Percentiles rank a stretch among this genome's conserved stretches.
These are phyloP conservation scores for Cactoblastis cactorum DNA, from an alignment of 2,888 invertebrate genomes.

Conservation along the genomic window DNA sequence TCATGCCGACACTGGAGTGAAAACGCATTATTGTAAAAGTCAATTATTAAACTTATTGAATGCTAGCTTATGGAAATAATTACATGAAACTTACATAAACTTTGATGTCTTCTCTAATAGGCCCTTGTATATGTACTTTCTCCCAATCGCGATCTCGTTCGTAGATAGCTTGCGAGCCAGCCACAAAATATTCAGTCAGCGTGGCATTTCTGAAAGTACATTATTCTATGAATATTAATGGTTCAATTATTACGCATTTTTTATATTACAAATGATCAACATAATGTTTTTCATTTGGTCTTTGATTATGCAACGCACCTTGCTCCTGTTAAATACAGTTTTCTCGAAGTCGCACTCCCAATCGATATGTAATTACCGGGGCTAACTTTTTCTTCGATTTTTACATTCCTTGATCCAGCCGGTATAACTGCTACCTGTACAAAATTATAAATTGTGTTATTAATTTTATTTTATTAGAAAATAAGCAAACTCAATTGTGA, in stretches of 20 bases:
- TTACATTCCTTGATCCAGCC: conserved; percentile 87
- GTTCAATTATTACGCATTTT: too few species aligned
- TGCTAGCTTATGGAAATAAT: not conserved
- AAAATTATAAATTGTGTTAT: conserved; percentile 9
- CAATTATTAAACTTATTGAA: too few species aligned
- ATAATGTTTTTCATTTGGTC: too few species aligned
- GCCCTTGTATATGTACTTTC: conserved; percentile 89
- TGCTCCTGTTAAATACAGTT: conserved; percentile 89
- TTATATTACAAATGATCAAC: too few species aligned
- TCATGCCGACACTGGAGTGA: too few species aligned
- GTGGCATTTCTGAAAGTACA: conserved; percentile 80
- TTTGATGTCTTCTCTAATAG: conserved; percentile 88
- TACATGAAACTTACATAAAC: conserved; percentile 83
- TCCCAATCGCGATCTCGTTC: conserved; percentile 88
- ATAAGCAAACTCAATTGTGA: too few species aligned
- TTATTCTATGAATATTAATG: too few species aligned
- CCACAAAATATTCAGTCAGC: conserved; percentile 89
- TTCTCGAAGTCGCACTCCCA: conserved; percentile 82
- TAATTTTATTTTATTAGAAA: too few species aligned
- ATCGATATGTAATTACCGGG: conserved; percentile 91
- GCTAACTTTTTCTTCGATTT: conserved; percentile 86
- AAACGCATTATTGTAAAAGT: too few species aligned
- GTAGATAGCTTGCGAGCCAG: conserved; percentile 88
- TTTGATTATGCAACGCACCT: conserved; percentile 78
- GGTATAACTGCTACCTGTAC: conserved; percentile 85